Percentiles rank a stretch among this genome's conserved stretches.
Conservation (phyloP, 2,797 vertebrate species). For the Pyrocephalus nanus region DNA sequence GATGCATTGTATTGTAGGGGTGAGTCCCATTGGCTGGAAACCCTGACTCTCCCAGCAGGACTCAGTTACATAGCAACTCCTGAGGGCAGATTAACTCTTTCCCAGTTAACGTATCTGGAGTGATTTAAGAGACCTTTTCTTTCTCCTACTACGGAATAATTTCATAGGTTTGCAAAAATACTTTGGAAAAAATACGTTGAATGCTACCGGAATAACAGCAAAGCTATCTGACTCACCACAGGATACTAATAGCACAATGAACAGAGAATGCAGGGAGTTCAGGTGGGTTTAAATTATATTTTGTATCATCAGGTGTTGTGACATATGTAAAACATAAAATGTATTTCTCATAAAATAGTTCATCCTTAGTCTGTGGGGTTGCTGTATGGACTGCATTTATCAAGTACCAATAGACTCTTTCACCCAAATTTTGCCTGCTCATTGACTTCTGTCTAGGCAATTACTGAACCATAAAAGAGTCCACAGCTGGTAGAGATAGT, state of each 20-base stretch:
- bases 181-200: not conserved
- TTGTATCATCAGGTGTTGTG: not conserved
- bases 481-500: not conserved
- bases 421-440: not conserved
- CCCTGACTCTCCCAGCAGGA: conserved; percentile 39
- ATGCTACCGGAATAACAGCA: not conserved
- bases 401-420: not conserved
- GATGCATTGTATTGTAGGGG: conserved; percentile 34
- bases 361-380: not conserved
- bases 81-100: conserved; percentile 57
- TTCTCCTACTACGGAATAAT: not conserved
- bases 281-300: not conserved
- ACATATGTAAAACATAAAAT: not conserved
- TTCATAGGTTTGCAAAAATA: not conserved
- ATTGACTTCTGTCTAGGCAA: not conserved
- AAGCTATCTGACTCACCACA: not conserved
- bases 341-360: not conserved
- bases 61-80: conserved; percentile 56
- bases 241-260: not conserved
- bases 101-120: not conserved
- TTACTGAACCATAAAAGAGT: not conserved
- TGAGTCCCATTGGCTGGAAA: conserved; percentile 42
- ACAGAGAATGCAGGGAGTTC: not conserved
- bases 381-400: not conserved
- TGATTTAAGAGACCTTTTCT: conserved; percentile 2